Base-by-base conservation (phyloP, 1,140 invertebrate species). In the Drosophila miranda region DNA sequence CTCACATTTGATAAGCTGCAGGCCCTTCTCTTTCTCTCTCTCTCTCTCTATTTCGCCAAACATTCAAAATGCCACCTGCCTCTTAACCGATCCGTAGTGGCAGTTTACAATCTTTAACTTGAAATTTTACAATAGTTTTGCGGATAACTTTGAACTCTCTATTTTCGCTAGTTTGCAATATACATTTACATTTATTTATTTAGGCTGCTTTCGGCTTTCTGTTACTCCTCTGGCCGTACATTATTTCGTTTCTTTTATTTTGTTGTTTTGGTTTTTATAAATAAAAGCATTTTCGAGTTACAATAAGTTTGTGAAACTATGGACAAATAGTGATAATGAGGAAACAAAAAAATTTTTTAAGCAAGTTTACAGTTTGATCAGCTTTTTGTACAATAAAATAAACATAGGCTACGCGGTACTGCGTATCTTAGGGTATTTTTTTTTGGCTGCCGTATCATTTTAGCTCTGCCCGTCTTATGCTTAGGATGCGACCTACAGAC, bases 1-100 rank as follows among this genome's bases (percentile, higher is more conserved):
- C 53, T 80, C 75, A 66, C 71, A 75, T 73, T 79, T 73, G 74
- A 82, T 78, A 84, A 75, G 59, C 61, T 77, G 58, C 34, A 38
- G 34, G 11, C 56, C 63, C 45, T 64, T 59, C 41, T 21, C 46
- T 53, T 23, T 28, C 46, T 49, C 23, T 28, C 43, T 42, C 60
- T 59, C 43, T 50, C n/a, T 23, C 16, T 26, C n/a, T 38, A 0
- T 9, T 19, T 38, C 11, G 34, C 45, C 56, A 48, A 58, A 57
- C 62, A 69, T 68, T 28, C 44, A 51, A 59, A 48, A 45, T 53
- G 38, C 19, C 16, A 19, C 8, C 38, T 30, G 13, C 34, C 42
- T 42, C 30, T 41, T 30, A 3, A 53, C 28, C 78, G 53, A 69
- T 45, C 59, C 58, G 61, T 71, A 71, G 68, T 59, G 70, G 68